A percentile compares a stretch with the other conserved stretches of the same genome.
These are phyloP conservation scores for Riparia riparia DNA, from an alignment of 2,113 vertebrate genomes.

Conservation along the genomic window DNA sequence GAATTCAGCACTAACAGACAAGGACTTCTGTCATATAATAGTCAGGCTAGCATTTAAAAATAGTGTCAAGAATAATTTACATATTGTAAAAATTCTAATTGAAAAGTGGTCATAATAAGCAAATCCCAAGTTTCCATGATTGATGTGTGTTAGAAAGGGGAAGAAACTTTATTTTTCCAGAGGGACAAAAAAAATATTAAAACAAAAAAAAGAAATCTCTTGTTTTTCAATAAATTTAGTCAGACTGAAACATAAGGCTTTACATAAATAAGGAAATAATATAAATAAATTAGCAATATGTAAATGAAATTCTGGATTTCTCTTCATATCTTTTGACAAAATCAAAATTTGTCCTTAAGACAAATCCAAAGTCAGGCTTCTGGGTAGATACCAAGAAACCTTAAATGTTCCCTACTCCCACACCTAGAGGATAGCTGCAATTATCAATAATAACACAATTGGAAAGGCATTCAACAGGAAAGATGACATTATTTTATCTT, in stretches of 20 bases:
- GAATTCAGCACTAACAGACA: not conserved
- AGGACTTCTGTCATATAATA: not conserved
- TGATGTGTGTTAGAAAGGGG: not conserved
- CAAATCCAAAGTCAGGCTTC: not conserved
- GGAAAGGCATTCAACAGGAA: not conserved
- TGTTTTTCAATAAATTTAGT: not conserved
- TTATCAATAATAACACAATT: not conserved
- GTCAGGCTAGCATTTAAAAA: not conserved
- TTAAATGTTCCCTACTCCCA: not conserved
- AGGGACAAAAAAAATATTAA: not conserved
- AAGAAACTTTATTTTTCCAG: not conserved
- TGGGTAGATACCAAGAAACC: not conserved
- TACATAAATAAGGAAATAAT: not conserved
- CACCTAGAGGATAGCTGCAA: not conserved
- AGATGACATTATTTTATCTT: not conserved
- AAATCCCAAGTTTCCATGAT: not conserved
- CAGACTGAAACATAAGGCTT: not conserved
- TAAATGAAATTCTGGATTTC: not conserved
- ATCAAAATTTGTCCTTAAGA: not conserved
- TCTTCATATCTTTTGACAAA: not conserved
- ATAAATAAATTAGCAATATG: not conserved
- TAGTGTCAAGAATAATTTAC: not conserved
- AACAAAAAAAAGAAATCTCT: not conserved
- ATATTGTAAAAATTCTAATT: not conserved
- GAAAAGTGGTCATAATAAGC: not conserved